phyloP scores from a whole-genome alignment of 2,888 invertebrate genomes.

The Arge pagana region DNA sequence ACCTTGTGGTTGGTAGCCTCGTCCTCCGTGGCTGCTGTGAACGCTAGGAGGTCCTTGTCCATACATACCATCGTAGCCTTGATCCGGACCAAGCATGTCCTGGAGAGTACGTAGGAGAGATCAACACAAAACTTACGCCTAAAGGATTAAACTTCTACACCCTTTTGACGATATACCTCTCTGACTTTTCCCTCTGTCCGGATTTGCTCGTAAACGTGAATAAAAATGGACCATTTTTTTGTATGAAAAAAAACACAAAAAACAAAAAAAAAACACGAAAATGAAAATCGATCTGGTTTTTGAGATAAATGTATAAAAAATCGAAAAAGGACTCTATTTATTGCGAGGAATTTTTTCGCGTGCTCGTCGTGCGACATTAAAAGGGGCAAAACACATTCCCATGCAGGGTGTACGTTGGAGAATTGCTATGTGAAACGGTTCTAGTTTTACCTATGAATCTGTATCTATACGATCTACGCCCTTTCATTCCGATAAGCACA shows the following conservation, averaged over 20 bases:
- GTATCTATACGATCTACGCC: too few relatives aligned
- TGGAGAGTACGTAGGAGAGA: conserved; percentile 61
- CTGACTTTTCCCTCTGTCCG: background rate
- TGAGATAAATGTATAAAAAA: background rate
- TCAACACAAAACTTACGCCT: conserved; percentile 48
- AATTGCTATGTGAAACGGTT: background rate
- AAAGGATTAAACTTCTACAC: background rate
- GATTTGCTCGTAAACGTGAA: conserved; percentile 29
- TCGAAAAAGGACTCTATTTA: background rate
- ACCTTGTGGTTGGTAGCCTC: conserved; percentile 87
- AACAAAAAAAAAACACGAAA: conserved; percentile 40
- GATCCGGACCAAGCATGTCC: conserved; percentile 91
- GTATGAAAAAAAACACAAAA: conserved; percentile 53
- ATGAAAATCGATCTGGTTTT: conserved; percentile 36
- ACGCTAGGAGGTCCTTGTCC: conserved; percentile 89
- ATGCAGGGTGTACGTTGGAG: conserved; percentile 37
- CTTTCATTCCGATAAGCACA: too few relatives aligned
- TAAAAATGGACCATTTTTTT: conserved; percentile 55
- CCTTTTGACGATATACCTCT: too few relatives aligned
- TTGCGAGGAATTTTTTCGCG: background rate
- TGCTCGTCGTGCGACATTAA: conserved; percentile 26
- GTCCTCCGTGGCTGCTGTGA: conserved; percentile 78
- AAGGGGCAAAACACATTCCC: conserved; percentile 46
- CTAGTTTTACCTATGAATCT: background rate
- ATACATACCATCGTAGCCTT: conserved; percentile 92